These are phyloP conservation scores for Callopanchax toddi DNA, from an alignment of 2,113 vertebrate species.

Conservation along the genomic window DNA sequence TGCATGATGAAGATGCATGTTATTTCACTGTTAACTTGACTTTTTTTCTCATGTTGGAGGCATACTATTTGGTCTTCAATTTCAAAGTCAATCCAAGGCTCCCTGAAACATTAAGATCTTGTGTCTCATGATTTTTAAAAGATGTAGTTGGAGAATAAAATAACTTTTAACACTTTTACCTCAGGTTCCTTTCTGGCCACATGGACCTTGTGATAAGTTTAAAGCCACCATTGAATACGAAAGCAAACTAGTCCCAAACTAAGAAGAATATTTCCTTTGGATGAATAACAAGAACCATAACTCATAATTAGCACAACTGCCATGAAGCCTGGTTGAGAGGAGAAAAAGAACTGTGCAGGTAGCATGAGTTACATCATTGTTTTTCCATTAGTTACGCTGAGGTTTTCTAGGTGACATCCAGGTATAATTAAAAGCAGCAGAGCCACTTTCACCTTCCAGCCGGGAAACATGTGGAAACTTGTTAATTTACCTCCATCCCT, in stretches of 20 bases:
- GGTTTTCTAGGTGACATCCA: constrained; percentile 32
- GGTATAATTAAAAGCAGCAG: constrained; percentile 64
- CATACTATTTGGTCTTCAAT: too few species aligned
- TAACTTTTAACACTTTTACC: too few species aligned
- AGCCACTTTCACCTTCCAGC: constrained; percentile 46
- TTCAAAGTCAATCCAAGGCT: too few species aligned
- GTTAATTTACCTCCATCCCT: constrained; percentile 54
- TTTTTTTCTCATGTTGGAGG: too few species aligned
- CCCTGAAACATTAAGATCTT: too few species aligned
- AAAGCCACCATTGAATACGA: background rate
- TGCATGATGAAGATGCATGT: too few species aligned
- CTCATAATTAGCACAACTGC: background rate
- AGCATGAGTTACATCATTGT: background rate
- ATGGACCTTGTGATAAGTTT: background rate
- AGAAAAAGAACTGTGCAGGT: background rate
- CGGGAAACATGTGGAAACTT: constrained; percentile 75
- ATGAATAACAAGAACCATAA: background rate
- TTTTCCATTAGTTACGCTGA: constrained; percentile 10
- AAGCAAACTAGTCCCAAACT: background rate
- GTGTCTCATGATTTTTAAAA: too few species aligned
- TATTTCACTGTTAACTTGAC: too few species aligned
- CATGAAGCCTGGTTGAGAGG: background rate
- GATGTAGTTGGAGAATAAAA: too few species aligned
- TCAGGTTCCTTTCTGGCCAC: too few species aligned
- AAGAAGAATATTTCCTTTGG: background rate